Conservation (phyloP, 2,113 vertebrate genomes). For the Raja brachyura region DNA sequence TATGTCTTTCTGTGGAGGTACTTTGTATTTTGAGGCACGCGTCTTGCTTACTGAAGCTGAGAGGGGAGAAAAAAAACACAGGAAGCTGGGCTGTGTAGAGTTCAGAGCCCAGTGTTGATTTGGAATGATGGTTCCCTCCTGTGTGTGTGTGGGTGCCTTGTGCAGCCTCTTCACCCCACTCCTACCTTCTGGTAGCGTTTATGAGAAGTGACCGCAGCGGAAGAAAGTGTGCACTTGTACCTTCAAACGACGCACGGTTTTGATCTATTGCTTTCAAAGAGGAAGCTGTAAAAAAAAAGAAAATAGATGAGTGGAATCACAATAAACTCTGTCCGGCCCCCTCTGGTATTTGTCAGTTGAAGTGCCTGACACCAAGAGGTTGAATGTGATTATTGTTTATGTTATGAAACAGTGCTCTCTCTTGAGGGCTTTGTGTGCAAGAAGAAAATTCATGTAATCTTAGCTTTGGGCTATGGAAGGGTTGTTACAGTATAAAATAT, state of each 20-base stretch:
- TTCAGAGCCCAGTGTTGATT: neutral
- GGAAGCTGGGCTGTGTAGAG: neutral
- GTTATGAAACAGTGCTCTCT: neutral
- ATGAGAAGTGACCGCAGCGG: conserved; percentile 32
- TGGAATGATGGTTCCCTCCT: neutral
- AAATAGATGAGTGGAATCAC: neutral
- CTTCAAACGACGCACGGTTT: conserved; percentile 16
- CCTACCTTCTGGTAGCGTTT: conserved; percentile 14
- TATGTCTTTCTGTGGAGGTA: neutral
- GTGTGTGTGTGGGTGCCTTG: too few relatives aligned
- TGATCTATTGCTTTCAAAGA: neutral
- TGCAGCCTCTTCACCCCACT: neutral
- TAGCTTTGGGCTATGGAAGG: neutral
- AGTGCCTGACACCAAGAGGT: neutral
- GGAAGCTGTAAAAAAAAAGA: neutral
- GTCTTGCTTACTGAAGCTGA: neutral
- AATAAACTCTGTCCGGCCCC: neutral
- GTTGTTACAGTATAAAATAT: neutral
- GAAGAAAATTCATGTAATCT: neutral
- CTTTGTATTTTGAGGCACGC: neutral
- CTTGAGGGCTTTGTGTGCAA: neutral
- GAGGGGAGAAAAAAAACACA: conserved; percentile 27
- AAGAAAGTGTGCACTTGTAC: neutral
- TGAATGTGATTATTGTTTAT: neutral
- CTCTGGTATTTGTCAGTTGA: neutral